A percentile compares a stretch with the other conserved stretches of the same genome.
phyloP scores from a whole-genome alignment of 2,113 vertebrate species.

The Datnioides undecimradiatus region DNA sequence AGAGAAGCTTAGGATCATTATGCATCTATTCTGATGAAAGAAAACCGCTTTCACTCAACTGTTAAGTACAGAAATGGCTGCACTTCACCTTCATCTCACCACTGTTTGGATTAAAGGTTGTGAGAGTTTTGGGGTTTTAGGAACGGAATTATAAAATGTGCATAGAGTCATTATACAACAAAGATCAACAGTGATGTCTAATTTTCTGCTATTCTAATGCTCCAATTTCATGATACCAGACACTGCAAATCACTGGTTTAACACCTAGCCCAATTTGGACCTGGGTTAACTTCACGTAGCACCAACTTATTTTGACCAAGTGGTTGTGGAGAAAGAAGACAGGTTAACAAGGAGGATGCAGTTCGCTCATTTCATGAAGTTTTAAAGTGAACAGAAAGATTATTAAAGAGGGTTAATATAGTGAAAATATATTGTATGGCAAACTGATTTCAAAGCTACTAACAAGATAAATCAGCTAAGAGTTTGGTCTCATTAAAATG shows the following conservation, averaged over 20 bases:
- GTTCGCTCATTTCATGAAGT: too few relatives aligned
- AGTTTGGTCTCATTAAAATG: neutral
- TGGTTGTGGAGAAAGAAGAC: too few relatives aligned
- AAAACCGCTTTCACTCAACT: conserved; percentile 7
- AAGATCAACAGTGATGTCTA: neutral
- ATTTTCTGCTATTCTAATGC: neutral
- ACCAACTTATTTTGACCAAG: too few relatives aligned
- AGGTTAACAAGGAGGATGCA: too few relatives aligned
- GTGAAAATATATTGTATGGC: neutral
- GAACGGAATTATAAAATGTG: neutral
- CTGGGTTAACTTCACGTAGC: too few relatives aligned
- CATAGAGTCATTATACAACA: too few relatives aligned
- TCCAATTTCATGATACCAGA: neutral
- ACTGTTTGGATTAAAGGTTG: neutral
- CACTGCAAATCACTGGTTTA: neutral
- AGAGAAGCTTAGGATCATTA: conserved; percentile 16
- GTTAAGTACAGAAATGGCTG: neutral
- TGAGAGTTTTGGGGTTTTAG: neutral
- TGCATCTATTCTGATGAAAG: conserved; percentile 2
- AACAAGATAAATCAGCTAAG: neutral
- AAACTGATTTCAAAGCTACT: neutral
- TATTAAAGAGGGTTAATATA: too few relatives aligned
- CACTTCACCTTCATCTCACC: conserved; percentile 7
- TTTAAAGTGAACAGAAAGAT: too few relatives aligned
- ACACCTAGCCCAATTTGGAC: too few relatives aligned